Conservation (phyloP, 2,888 invertebrate genomes). For the Noctua comes region DNA sequence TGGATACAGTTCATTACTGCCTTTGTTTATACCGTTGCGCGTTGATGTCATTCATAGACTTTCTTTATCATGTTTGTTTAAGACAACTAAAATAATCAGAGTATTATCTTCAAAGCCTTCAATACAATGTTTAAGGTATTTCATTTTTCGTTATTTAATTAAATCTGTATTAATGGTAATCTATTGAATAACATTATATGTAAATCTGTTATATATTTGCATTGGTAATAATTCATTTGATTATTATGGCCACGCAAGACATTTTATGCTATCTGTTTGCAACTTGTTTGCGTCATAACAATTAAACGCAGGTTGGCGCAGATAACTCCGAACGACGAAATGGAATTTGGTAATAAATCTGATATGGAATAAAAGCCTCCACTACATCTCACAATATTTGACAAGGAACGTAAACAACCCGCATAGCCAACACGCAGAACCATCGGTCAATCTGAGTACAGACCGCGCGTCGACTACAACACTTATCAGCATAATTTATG, state of each 20-base stretch:
- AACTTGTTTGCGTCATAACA: neutral
- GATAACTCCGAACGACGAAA: slow-evolving; percentile 4
- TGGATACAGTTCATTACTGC: neutral
- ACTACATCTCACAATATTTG: slow-evolving; percentile 31
- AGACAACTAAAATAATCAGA: neutral
- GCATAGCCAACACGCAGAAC: slow-evolving; percentile 27
- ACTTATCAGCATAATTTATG: slow-evolving; percentile 70
- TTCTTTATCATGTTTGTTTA: neutral
- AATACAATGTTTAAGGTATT: neutral
- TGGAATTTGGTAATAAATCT: slow-evolving; percentile 26
- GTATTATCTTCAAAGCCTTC: neutral
- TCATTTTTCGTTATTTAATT: slow-evolving; percentile 14
- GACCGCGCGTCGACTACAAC: slow-evolving; percentile 60
- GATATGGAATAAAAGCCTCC: slow-evolving; percentile 18
- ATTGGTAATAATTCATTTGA: slow-evolving; percentile 20
- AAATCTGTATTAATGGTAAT: slow-evolving; percentile 21
- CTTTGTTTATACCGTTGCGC: neutral
- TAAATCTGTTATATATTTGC: slow-evolving; percentile 24
- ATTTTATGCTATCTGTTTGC: slow-evolving; percentile 4
- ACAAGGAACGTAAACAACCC: slow-evolving; percentile 32
- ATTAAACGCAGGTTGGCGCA: neutral
- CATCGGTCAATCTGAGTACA: slow-evolving; percentile 45
- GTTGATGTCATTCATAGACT: neutral
- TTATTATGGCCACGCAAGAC: neutral
- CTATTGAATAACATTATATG: slow-evolving; percentile 23